phyloP scores from a whole-genome alignment of 2,797 vertebrate genomes.

The Sciurus carolinensis region DNA sequence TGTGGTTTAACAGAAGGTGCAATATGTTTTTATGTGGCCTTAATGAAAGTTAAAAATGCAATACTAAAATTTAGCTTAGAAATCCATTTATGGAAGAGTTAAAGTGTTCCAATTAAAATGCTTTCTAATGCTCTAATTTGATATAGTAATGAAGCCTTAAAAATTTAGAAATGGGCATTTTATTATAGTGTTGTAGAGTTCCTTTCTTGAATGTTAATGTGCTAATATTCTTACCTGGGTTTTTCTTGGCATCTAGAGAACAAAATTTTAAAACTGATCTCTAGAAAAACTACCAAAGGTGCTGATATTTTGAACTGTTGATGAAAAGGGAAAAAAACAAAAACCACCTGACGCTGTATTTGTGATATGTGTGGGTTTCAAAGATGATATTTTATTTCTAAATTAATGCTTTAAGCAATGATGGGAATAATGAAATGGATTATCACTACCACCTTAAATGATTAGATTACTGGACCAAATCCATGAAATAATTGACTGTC shows the following conservation, averaged over 20 bases:
- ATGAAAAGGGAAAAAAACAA: neutral
- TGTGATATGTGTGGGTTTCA: neutral
- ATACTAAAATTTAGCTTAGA: neutral
- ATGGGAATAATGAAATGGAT: neutral
- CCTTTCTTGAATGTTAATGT: slow-evolving; percentile 17
- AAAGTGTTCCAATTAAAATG: slow-evolving; percentile 32
- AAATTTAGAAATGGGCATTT: neutral
- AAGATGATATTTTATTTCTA: slow-evolving; percentile 22
- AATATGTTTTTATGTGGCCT: neutral
- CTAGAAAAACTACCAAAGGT: neutral
- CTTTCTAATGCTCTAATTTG: slow-evolving; percentile 32
- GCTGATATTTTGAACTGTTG: neutral
- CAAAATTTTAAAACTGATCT: neutral
- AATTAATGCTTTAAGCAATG: neutral
- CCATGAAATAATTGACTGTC: neutral
- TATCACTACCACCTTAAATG: neutral
- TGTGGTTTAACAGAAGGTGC: neutral
- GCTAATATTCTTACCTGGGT: neutral
- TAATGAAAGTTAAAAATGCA: slow-evolving; percentile 1
- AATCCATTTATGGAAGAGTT: slow-evolving; percentile 20
- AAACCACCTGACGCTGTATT: neutral
- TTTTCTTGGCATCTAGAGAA: neutral
- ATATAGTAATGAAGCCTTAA: slow-evolving; percentile 25
- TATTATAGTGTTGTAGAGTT: neutral
- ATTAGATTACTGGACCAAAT: neutral